Base-by-base conservation (phyloP, 2,888 invertebrate species). In the Lasioglossum lativentre region DNA sequence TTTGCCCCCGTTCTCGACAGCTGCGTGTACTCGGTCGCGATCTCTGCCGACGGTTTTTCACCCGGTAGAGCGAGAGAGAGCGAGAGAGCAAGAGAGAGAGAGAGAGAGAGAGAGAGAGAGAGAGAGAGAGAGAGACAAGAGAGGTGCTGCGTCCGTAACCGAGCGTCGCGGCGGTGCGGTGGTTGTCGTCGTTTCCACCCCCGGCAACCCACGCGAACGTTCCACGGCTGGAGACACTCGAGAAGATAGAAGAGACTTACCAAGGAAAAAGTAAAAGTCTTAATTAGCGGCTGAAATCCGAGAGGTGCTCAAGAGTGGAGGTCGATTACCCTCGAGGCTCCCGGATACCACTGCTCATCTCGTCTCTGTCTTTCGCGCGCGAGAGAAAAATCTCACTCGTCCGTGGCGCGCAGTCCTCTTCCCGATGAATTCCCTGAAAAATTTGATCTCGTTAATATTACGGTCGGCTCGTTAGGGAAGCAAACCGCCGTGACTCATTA, bases 181-280 rank as follows among this genome's bases (percentile, higher is more conserved):
- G 52, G 74, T 78, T 79, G 76, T 82, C 86, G 82, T 52, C 76
- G 66, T 74, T 34, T 40, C 27, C 74, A 75, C 56, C 71, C 66
- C 75, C 23, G 77, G 70, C 42, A n/a, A 52, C 45, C 68, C 59
- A 34, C 66, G 42, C 73, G 38, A 68, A 73, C 75, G 30, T 71
- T 79, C 82, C 71, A 68, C 85, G 78, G 83, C 59, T 77, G 72
- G 73, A 77, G 91, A 84, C 80, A 85, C 83, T 91, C 82, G 86
- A 86, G 80, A 75, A 88, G 90, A 90, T 91, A 91, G 85, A 85
- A 91, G 89, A 89, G 89, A 92, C 87, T 91, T 85, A 78, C 86
- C 87, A 72, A 70, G 88, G 86, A 88, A 86, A 91, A 92, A 89
- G 89, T 90, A 92, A 92, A 92, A 90, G 90, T 90, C 92, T 92